Base-by-base conservation (phyloP, 2,888 invertebrate species). In the Thymelicus lineola region DNA sequence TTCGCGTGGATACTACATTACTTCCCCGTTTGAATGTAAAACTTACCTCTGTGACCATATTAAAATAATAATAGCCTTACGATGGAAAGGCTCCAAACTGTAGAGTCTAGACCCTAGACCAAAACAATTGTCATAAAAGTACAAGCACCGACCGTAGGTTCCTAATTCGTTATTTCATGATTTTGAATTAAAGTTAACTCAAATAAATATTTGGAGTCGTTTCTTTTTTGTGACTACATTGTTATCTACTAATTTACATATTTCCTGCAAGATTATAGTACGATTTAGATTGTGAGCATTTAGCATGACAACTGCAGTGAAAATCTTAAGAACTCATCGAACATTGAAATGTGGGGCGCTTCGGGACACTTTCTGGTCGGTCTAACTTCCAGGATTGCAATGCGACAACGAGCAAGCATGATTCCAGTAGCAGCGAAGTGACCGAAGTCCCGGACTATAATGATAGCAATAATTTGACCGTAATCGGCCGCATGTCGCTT, bases 381-480 rank as follows among this genome's bases (percentile, higher is more conserved):
- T 85, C 84, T 82, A 83, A 83, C 82, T 84, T 82, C 82, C 83
- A 83, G 82, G 78, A 82, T 83, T 80, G 84, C 82, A 80, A 76
- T 79, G 82, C 81, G 82, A 82, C 84, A 82, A 76, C 77, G 78
- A 80, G 74, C 77, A 74, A 78, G 78, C 84, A 85, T 89, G 88
- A 91, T 91, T 84, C 80, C 77, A 75, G 77, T 83, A 85, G 82
- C 83, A 79, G 80, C 82, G 77, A 83, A 85, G 82, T 83, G 79
- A 80, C 82, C 82, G 72, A 82, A 82, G 81, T 80, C 80, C 80
- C 82, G 81, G 82, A 82, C 86, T 84, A 84, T 93, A 93, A 93
- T 92, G 90, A 89, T 85, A 82, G 90, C 87, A 87, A 93, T 93
- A 93, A 93, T 92, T 93, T 88, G 90, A 86, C 88, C 88, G 87